These are phyloP conservation scores for Neoniphon sammara DNA, from an alignment of 2,797 vertebrate genomes.

Conservation along the genomic window DNA sequence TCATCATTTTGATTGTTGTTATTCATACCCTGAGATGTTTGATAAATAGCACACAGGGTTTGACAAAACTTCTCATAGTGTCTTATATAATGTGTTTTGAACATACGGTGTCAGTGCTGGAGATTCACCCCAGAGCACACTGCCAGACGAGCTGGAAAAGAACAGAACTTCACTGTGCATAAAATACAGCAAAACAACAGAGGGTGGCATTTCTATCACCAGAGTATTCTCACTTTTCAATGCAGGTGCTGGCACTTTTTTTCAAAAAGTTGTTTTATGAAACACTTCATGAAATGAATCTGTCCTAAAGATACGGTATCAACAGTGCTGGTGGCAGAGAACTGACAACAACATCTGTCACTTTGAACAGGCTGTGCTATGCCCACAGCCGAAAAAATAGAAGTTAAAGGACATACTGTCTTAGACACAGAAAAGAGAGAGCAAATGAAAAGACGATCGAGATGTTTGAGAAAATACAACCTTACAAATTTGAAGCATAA, in stretches of 20 bases:
- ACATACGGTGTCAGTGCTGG: conserved; percentile 33
- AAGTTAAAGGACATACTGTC: conserved; percentile 6
- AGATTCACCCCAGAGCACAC: background rate
- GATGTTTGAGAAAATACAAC: background rate
- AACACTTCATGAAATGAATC: conserved; percentile 6
- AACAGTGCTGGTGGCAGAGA: conserved; percentile 41
- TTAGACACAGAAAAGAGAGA: conserved; percentile 12
- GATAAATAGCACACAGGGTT: conserved; percentile 31
- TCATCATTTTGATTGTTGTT: conserved; percentile 6
- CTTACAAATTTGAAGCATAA: background rate
- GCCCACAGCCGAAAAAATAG: conserved; percentile 2
- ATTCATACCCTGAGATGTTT: background rate
- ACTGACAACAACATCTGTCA: conserved; percentile 51
- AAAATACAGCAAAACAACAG: conserved; percentile 47
- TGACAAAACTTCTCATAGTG: conserved; percentile 24
- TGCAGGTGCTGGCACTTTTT: conserved; percentile 33
- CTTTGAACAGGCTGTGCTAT: conserved; percentile 34
- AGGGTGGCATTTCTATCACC: conserved; percentile 53
- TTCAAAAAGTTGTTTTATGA: conserved; percentile 2
- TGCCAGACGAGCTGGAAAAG: background rate
- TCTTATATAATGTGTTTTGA: conserved; percentile 36
- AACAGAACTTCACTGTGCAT: conserved; percentile 29
- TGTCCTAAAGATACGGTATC: conserved; percentile 49
- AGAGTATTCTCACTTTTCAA: conserved; percentile 35
- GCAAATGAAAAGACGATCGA: background rate